Percentiles rank a stretch among this genome's conserved stretches.
These are phyloP conservation scores for Platanista minor DNA, from an alignment of 2,113 vertebrate genomes.

Conservation along the genomic window DNA sequence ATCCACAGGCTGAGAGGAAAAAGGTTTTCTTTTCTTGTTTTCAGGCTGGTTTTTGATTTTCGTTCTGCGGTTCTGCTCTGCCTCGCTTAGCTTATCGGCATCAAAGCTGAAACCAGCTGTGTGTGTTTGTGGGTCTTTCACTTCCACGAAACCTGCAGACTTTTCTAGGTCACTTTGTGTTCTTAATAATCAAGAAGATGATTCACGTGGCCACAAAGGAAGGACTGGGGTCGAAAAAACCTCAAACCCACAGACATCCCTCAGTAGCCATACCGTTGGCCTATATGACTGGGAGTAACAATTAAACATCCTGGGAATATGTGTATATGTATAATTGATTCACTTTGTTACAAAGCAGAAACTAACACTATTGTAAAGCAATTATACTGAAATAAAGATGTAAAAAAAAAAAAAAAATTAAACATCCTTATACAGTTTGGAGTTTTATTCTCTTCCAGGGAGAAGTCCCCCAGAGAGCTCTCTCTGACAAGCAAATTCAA, in stretches of 20 bases:
- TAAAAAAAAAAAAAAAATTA: no score
- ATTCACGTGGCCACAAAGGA: conserved; percentile 51
- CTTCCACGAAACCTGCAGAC: conserved; percentile 66
- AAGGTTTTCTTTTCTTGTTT: conserved; percentile 58
- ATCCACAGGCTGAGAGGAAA: conserved; percentile 60
- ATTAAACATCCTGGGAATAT: conserved; percentile 23
- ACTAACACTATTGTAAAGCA: no score
- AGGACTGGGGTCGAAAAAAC: conserved; percentile 22
- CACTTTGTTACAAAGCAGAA: no score
- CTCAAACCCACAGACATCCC: conserved; percentile 48
- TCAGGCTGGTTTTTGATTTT: conserved; percentile 67
- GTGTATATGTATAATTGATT: no score
- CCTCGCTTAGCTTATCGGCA: conserved; percentile 58
- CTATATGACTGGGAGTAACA: conserved; percentile 43
- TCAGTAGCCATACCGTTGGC: not conserved
- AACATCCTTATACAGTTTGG: not conserved
- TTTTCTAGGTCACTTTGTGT: conserved; percentile 69
- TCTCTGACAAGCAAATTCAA: not conserved
- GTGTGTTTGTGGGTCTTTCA: conserved; percentile 65
- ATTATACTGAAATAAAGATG: no score
- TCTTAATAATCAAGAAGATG: conserved; percentile 68
- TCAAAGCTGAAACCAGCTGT: conserved; percentile 69
- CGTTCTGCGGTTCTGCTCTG: conserved; percentile 67
- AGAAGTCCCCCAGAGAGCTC: not conserved
- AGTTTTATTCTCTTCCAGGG: not conserved